Conservation (phyloP, 2,888 invertebrate genomes). For the Parapristionchus giblindavisi region DNA sequence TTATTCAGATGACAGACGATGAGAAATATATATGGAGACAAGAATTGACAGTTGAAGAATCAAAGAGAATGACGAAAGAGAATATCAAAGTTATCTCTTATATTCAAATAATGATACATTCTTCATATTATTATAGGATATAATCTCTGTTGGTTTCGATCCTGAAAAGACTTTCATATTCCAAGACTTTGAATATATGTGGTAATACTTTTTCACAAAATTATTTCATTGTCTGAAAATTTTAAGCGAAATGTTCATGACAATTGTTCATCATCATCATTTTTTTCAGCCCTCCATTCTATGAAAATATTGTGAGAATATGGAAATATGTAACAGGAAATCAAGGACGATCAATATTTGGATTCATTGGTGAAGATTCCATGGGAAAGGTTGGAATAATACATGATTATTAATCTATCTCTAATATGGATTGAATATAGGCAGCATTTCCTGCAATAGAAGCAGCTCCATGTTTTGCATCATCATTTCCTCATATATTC, state of each 20-base stretch:
- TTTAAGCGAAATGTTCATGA: too few species aligned
- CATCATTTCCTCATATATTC: constrained; percentile 70
- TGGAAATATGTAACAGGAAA: constrained; percentile 97
- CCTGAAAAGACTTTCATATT: constrained; percentile 94
- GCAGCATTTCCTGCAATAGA: constrained; percentile 91
- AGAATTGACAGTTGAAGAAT: constrained; percentile 81
- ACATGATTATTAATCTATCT: too few species aligned
- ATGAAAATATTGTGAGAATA: constrained; percentile 88
- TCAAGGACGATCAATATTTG: constrained; percentile 97
- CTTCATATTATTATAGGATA: constrained; percentile 77
- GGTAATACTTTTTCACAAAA: constrained; percentile 75
- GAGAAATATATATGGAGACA: constrained; percentile 97
- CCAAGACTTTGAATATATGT: constrained; percentile 89
- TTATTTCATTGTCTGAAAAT: background rate
- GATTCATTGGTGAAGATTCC: constrained; percentile 92
- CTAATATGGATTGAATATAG: constrained; percentile 23
- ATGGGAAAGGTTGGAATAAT: constrained; percentile 86
- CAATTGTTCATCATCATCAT: background rate
- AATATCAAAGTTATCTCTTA: constrained; percentile 74
- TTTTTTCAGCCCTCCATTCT: constrained; percentile 85
- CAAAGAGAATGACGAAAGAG: constrained; percentile 84
- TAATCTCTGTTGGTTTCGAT: constrained; percentile 94
- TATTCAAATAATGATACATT: background rate
- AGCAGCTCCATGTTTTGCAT: constrained; percentile 82
- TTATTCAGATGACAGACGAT: constrained; percentile 81